Percentiles rank a stretch among this genome's conserved stretches.
Conservation (phyloP, 2,888 invertebrate genomes). For the Chymomyza procnemis region DNA sequence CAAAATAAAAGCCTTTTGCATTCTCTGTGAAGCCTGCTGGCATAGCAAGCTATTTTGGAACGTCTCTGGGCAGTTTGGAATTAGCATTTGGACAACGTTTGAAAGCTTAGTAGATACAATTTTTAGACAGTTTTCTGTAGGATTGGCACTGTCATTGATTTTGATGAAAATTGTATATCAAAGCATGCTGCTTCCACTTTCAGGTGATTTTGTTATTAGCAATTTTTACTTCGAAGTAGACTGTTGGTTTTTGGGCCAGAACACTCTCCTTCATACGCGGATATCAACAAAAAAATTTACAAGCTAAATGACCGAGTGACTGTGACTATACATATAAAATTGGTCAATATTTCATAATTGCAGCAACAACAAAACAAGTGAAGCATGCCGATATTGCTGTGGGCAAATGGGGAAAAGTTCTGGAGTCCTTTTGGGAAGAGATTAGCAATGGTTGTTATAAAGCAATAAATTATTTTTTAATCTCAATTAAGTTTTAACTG, state of each 20-base stretch:
- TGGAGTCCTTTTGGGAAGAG: neutral
- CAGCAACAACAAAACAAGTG: neutral
- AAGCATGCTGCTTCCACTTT: constrained; percentile 41
- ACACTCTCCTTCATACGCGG: too few relatives aligned
- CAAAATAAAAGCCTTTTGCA: constrained; percentile 44
- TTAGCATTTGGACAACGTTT: too few relatives aligned
- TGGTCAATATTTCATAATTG: constrained; percentile 37
- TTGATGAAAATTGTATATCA: constrained; percentile 56
- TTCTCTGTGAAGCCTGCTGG: neutral
- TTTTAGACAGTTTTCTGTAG: neutral
- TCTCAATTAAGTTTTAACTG: constrained; percentile 9
- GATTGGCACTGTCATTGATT: too few relatives aligned
- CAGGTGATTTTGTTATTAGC: too few relatives aligned
- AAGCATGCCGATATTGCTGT: neutral
- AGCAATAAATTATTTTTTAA: constrained; percentile 23
- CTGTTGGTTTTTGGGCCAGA: too few relatives aligned
- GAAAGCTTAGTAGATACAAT: neutral
- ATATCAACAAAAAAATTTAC: too few relatives aligned
- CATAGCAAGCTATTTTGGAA: neutral
- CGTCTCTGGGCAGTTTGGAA: neutral
- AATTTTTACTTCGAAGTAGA: too few relatives aligned
- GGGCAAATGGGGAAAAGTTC: constrained; percentile 12
- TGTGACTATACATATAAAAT: constrained; percentile 34
- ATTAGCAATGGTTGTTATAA: neutral
- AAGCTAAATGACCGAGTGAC: constrained; percentile 5